Conservation (phyloP, 2,797 vertebrate genomes). For the Gambelia wislizenii region DNA sequence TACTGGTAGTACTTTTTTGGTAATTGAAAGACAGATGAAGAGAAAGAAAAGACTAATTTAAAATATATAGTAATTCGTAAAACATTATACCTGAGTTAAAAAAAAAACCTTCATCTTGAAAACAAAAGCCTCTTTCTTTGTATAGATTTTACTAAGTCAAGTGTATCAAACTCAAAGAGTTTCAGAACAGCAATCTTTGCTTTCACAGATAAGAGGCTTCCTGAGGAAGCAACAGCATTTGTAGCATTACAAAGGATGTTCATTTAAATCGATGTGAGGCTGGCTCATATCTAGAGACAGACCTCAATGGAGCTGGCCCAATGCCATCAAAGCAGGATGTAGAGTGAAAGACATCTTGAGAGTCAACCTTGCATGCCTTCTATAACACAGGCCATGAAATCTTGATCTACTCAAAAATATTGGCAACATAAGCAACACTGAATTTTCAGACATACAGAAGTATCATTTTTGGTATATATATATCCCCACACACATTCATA, state of each 20-base stretch:
- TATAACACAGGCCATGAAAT: neutral
- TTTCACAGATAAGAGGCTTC: constrained; percentile 39
- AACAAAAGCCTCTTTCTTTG: neutral
- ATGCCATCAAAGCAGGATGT: neutral
- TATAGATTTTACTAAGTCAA: neutral
- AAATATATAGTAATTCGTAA: constrained; percentile 22
- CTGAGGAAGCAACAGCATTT: neutral
- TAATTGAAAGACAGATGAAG: neutral
- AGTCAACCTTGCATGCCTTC: accelerated
- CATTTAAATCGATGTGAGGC: constrained; percentile 13
- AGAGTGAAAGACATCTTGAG: neutral
- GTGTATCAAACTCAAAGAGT: neutral
- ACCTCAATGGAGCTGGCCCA: constrained; percentile 7
- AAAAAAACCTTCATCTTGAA: constrained; percentile 28
- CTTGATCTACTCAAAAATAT: neutral
- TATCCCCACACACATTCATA: neutral
- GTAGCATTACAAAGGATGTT: neutral
- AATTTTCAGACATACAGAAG: neutral
- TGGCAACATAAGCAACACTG: neutral
- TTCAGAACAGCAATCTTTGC: constrained; percentile 6
- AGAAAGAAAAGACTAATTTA: constrained; percentile 10
- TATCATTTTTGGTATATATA: neutral
- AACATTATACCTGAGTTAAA: neutral
- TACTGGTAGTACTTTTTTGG: too few relatives aligned
- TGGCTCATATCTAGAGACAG: neutral